A percentile compares a stretch with the other conserved stretches of the same genome.
Evolutionary conservation across 2,797 vertebrate species (phyloP).

Genomic region (Danio albolineatus): DNA sequence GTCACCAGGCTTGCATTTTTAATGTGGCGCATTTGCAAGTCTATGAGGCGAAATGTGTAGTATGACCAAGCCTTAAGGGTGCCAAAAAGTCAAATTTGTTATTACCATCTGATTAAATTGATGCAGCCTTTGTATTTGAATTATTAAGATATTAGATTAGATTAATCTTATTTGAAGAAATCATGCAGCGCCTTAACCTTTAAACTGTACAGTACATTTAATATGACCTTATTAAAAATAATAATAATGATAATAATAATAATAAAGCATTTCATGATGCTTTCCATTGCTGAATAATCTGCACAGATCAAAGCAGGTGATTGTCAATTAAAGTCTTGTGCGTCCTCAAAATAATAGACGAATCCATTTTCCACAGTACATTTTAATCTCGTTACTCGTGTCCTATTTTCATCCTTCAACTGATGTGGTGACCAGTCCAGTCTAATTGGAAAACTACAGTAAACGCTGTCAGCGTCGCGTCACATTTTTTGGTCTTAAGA

Average conservation of each 20-base stretch:
- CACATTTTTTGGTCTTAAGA: conserved; percentile 39
- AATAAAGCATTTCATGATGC: not conserved
- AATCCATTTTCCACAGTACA: not conserved
- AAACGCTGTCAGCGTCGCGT: conserved; percentile 35
- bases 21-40: too few species aligned
- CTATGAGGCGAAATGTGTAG: too few species aligned
- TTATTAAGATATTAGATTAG: too few species aligned
- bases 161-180: not conserved
- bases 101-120: not conserved
- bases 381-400: conserved; percentile 15
- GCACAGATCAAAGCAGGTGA: conserved; percentile 2
- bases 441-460: conserved; percentile 13
- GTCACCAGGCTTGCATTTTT: too few species aligned
- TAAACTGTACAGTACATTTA: not conserved
- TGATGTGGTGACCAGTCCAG: conserved; percentile 12
- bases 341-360: not conserved
- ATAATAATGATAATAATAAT: not conserved
- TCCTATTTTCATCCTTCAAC: conserved; percentile 7
- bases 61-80: too few species aligned
- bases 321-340: conserved; percentile 3
- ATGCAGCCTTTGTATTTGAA: not conserved
- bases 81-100: too few species aligned
- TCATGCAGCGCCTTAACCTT: not conserved
- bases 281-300: not conserved
- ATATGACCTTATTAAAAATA: not conserved